Conservation (phyloP, 2,113 vertebrate genomes). For the Ophiodon elongatus region DNA sequence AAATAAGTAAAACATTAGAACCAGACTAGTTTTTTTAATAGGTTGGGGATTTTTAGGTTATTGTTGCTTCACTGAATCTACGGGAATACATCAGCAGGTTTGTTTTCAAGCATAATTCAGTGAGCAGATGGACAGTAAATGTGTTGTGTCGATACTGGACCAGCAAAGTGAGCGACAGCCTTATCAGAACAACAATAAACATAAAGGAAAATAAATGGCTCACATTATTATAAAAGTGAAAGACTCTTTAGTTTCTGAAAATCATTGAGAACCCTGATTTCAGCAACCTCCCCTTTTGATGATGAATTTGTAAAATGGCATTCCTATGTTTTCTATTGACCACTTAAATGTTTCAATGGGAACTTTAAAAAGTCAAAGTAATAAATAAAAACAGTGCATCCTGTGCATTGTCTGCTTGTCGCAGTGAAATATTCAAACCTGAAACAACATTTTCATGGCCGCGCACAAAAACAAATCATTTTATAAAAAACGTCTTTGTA, state of each 20-base stretch:
- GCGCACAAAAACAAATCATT: background rate
- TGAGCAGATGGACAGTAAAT: background rate
- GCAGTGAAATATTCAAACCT: constrained; percentile 39
- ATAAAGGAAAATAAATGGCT: background rate
- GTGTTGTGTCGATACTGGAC: background rate
- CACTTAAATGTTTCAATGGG: background rate
- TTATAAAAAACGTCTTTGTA: background rate
- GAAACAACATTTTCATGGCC: constrained; percentile 19
- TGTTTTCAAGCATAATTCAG: background rate
- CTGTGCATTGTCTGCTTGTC: background rate
- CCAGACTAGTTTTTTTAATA: background rate
- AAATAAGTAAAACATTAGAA: background rate
- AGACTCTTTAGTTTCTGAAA: background rate
- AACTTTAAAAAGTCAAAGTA: background rate
- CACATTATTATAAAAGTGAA: background rate
- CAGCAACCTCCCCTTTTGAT: background rate
- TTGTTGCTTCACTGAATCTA: background rate
- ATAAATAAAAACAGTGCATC: too few relatives aligned
- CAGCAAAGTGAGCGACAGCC: background rate
- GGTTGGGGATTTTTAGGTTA: background rate
- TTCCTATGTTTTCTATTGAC: background rate
- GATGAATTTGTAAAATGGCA: background rate
- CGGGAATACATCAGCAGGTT: background rate
- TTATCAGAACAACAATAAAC: background rate
- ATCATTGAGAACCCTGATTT: background rate